Percentiles rank a stretch among this genome's conserved stretches.
Evolutionary conservation across 2,113 vertebrate species (phyloP).

Genomic region (Morphnarchus princeps): DNA sequence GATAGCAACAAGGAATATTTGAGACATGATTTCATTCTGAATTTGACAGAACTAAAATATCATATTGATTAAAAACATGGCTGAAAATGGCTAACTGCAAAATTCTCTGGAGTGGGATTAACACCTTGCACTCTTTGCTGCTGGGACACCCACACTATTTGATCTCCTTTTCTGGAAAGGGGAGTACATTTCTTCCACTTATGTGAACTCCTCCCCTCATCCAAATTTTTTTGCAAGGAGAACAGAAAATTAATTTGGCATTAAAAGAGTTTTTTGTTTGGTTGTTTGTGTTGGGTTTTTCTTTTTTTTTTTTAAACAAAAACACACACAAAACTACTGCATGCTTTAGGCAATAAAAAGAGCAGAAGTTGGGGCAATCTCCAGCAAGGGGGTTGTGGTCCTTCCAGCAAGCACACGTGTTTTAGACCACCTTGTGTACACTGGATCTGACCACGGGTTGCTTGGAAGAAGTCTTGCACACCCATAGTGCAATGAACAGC

Average conservation of each 20-base stretch:
- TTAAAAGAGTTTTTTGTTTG: not conserved
- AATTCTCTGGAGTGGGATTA: not conserved
- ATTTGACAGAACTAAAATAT: not conserved
- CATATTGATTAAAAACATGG: not conserved
- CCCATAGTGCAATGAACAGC: accelerated
- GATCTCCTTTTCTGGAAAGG: not conserved
- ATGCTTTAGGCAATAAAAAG: not conserved
- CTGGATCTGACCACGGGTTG: accelerated
- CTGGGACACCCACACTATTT: not conserved
- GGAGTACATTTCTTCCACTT: not conserved
- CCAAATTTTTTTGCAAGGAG: not conserved
- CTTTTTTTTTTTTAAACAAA: not conserved
- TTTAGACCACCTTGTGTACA: not conserved
- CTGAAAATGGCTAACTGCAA: not conserved
- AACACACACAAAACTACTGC: not conserved
- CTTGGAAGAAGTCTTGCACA: not conserved
- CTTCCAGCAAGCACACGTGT: not conserved
- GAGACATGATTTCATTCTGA: not conserved
- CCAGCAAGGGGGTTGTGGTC: not conserved
- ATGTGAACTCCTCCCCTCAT: not conserved
- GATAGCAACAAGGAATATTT: not conserved
- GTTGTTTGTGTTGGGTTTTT: not conserved
- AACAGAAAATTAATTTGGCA: not conserved
- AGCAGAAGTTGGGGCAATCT: not conserved
- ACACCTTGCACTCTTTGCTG: not conserved